Evolutionary conservation across 2,888 invertebrate species (phyloP).

Genomic region (Leucoma salicis): DNA sequence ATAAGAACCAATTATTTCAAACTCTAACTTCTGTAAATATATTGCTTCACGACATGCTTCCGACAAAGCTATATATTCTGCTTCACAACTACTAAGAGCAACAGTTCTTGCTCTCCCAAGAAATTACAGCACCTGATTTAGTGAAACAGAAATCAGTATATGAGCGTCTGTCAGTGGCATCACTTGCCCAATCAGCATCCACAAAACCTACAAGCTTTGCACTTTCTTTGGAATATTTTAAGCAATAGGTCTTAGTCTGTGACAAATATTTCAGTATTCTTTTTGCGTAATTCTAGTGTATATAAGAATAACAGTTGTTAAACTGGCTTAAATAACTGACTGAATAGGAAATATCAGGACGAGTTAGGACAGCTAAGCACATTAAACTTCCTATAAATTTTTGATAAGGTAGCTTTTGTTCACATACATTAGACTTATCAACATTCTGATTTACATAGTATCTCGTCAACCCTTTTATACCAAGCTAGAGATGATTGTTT

Average conservation of each 20-base stretch:
- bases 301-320: slow-evolving; percentile 3
- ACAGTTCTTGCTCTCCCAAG: slow-evolving; percentile 14
- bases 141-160: slow-evolving; percentile 15
- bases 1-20: too few species aligned
- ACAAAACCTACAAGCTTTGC: too few species aligned
- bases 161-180: slow-evolving; percentile 10
- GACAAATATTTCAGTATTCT: neutral
- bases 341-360: too few species aligned
- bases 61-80: slow-evolving; percentile 1
- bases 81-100: neutral
- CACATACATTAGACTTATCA: too few species aligned
- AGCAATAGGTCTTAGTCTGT: neutral
- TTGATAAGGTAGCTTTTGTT: neutral
- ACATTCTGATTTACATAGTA: neutral
- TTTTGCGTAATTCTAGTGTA: too few species aligned
- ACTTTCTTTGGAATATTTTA: neutral
- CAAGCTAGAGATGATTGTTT: slow-evolving; percentile 1
- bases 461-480: neutral
- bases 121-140: slow-evolving; percentile 5
- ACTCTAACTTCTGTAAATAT: too few species aligned
- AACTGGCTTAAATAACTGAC: too few species aligned
- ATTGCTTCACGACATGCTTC: slow-evolving; percentile 3
- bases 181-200: slow-evolving; percentile 14
- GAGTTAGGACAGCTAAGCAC: slow-evolving; percentile 6
- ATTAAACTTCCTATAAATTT: slow-evolving; percentile 4